Base-by-base conservation (phyloP, 2,113 vertebrate species). In the Callospermophilus lateralis region DNA sequence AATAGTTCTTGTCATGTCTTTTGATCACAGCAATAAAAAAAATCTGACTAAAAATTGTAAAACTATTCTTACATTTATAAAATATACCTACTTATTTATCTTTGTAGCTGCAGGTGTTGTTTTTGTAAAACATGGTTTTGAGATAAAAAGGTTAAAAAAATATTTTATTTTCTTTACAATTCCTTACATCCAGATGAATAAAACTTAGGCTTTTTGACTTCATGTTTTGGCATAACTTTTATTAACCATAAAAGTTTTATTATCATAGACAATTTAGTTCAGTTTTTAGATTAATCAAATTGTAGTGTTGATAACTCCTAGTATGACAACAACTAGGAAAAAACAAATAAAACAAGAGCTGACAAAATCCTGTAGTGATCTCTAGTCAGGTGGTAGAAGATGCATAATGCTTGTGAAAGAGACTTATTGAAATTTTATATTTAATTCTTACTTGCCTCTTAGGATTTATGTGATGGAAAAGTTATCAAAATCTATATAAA, bases 401-500 rank as follows among this genome's bases (percentile, higher is more conserved):
- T 2, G 55, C 22, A 24, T 19, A 28, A 93, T 84, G 53, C 11
- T 97, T 88, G 90, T 11, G 55, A 68, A 51, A 97, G 17, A 97
- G 19, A 48, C 6, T 26, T 74, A 96, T 77, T 97, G 32, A 81
- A 96, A 70, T 0, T 4, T 45, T 76, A 68, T 4, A 0, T 26
- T 91, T 94, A 89, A 84, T 37, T 92, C 94, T 67, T 53, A 95
- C 95, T 70, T 91, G 53, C 16, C 32, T 93, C 10, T 73, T 73
- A 67, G 30, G 70, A 89, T 90, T 97, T 93, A 94, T 89, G 92
- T 68, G 34, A 96, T 78, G 53, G 10, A 3, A 89, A 89, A 39
- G 24, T 61, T 93, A 95, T 86, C 28, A 70, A 89, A 87, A 72
- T 10, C 78, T 90, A 87, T 30, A 89, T 96, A 74, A 0, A 83